Evolutionary conservation across 2,888 invertebrate genomes (phyloP).

Genomic region (Ophion obscuratus): DNA sequence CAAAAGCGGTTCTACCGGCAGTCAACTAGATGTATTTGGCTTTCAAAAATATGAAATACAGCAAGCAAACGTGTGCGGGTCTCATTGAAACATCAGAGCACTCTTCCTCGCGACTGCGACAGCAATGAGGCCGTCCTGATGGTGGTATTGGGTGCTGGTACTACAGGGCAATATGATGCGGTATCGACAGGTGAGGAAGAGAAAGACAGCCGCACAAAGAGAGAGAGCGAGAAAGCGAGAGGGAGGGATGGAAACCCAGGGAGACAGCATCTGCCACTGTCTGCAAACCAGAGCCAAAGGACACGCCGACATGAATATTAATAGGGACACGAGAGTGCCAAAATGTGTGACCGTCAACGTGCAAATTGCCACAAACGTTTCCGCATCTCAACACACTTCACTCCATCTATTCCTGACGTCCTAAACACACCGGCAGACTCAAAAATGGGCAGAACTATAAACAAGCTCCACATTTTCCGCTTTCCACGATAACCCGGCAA

Average conservation of each 20-base stretch:
- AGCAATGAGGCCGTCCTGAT: slow-evolving; percentile 18
- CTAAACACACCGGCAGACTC: not conserved
- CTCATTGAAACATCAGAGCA: slow-evolving; percentile 37
- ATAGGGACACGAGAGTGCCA: slow-evolving; percentile 77
- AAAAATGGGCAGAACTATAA: not conserved
- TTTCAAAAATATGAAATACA: not conserved
- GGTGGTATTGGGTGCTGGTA: slow-evolving; percentile 31
- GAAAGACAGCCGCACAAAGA: slow-evolving; percentile 13
- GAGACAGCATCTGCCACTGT: slow-evolving; percentile 53
- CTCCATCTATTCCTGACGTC: slow-evolving; percentile 16
- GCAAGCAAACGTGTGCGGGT: slow-evolving; percentile 7
- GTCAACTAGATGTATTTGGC: not conserved
- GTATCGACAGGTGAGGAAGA: slow-evolving; percentile 26
- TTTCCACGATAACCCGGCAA: not conserved
- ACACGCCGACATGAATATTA: slow-evolving; percentile 79
- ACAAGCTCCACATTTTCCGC: not conserved
- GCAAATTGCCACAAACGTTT: slow-evolving; percentile 75
- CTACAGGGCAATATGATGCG: not conserved
- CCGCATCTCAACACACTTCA: slow-evolving; percentile 27
- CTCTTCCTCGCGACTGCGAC: slow-evolving; percentile 26
- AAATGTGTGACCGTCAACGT: slow-evolving; percentile 77
- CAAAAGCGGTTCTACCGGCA: not conserved
- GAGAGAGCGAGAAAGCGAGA: slow-evolving; percentile 40
- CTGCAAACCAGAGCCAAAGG: slow-evolving; percentile 68
- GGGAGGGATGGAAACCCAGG: slow-evolving; percentile 35